phyloP scores from a whole-genome alignment of 2,888 invertebrate species.

The Frankliniella fusca region DNA sequence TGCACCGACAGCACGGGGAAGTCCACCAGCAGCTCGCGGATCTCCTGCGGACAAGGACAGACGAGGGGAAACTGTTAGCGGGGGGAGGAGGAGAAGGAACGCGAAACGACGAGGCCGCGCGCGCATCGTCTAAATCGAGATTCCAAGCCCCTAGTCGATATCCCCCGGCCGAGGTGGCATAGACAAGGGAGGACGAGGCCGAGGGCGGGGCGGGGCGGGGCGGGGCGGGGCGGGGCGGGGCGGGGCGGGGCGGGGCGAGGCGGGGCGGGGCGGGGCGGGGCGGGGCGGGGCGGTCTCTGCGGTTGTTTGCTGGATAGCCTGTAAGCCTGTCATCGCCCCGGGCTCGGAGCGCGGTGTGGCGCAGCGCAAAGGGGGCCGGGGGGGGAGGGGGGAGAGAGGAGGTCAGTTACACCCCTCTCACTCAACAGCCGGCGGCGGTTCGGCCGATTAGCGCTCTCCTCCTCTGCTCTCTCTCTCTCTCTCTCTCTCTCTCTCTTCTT shows the following conservation, averaged over 20 bases:
- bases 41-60: slow-evolving; percentile 42
- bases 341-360: neutral
- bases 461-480: neutral
- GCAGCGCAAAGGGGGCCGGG: neutral
- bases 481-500: neutral
- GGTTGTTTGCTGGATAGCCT: neutral
- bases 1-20: slow-evolving; percentile 44
- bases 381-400: slow-evolving; percentile 32
- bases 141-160: too few relatives aligned
- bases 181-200: too few relatives aligned
- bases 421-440: neutral
- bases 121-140: too few relatives aligned
- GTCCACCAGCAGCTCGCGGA: slow-evolving; percentile 44
- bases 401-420: slow-evolving; percentile 5
- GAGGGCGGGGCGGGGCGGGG: too few relatives aligned
- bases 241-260: neutral
- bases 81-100: too few relatives aligned
- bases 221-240: neutral
- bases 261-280: neutral
- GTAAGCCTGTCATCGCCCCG: neutral
- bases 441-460: too few relatives aligned
- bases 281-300: too few relatives aligned
- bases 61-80: neutral
- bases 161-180: too few relatives aligned
- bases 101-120: too few relatives aligned